These are phyloP conservation scores for Macrotis lagotis DNA, from an alignment of 2,113 vertebrate genomes.

Conservation along the genomic window DNA sequence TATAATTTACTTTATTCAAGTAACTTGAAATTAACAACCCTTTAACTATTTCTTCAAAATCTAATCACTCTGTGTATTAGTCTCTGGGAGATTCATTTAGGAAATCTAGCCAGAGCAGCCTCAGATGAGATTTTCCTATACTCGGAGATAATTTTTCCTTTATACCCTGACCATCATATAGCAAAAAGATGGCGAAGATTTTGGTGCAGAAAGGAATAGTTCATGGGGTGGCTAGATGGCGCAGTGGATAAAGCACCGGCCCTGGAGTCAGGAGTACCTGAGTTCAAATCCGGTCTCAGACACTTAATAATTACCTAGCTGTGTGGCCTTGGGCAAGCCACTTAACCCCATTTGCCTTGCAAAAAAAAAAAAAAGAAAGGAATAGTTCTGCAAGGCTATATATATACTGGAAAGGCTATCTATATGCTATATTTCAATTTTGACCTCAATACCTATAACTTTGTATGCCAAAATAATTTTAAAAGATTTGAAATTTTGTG, in stretches of 20 bases:
- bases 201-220: not conserved
- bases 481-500: too few species aligned
- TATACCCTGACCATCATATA: not conserved
- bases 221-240: too few species aligned
- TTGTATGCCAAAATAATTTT: not conserved
- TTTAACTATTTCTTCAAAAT: not conserved
- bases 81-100: not conserved
- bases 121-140: not conserved
- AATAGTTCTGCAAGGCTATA: not conserved
- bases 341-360: too few species aligned
- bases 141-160: not conserved
- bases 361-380: too few species aligned
- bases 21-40: not conserved
- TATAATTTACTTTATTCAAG: not conserved
- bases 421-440: not conserved
- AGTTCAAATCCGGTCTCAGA: too few species aligned
- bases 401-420: not conserved
- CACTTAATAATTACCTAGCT: too few species aligned
- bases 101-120: not conserved
- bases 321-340: too few species aligned
- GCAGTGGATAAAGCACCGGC: too few species aligned
- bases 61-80: not conserved
- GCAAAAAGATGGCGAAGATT: not conserved
- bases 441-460: not conserved
- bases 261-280: too few species aligned